Evolutionary conservation across 2,888 invertebrate genomes (phyloP).

Genomic region (Oscheius onirici): DNA sequence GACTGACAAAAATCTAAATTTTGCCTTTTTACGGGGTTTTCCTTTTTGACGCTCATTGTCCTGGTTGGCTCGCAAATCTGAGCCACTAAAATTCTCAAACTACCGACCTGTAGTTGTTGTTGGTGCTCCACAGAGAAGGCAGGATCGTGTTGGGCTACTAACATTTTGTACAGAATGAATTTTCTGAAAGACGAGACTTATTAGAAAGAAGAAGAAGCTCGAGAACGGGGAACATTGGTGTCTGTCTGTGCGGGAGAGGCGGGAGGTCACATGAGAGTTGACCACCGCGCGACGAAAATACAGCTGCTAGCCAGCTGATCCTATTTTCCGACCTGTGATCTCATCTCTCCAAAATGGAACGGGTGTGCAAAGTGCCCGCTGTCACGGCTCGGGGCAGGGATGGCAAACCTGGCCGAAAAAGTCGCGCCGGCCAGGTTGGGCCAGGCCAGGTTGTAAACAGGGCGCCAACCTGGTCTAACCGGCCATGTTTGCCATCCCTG

Average conservation of each 20-base stretch:
- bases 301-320: conserved; percentile 28
- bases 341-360: neutral
- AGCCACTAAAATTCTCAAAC: no score
- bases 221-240: conserved; percentile 7
- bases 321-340: conserved; percentile 16
- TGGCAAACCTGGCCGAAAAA: no score
- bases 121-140: conserved; percentile 25
- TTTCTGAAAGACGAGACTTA: neutral
- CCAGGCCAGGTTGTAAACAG: no score
- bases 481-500: no score
- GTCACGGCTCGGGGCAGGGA: no score
- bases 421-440: no score
- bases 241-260: conserved; percentile 23
- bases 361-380: no score
- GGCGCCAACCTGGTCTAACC: no score
- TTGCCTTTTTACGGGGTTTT: no score
- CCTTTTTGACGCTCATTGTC: no score
- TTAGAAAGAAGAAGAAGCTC: neutral
- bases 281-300: conserved; percentile 23
- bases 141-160: conserved; percentile 18
- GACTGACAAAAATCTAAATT: no score
- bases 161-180: conserved; percentile 24
- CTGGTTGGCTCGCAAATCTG: no score
- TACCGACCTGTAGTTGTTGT: conserved; percentile 18
- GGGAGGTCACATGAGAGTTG: conserved; percentile 25